Evolutionary conservation across 2,888 invertebrate genomes (phyloP), one percentile per base, ranked within the genome.

Genomic region (Sympetrum striolatum): DNA sequence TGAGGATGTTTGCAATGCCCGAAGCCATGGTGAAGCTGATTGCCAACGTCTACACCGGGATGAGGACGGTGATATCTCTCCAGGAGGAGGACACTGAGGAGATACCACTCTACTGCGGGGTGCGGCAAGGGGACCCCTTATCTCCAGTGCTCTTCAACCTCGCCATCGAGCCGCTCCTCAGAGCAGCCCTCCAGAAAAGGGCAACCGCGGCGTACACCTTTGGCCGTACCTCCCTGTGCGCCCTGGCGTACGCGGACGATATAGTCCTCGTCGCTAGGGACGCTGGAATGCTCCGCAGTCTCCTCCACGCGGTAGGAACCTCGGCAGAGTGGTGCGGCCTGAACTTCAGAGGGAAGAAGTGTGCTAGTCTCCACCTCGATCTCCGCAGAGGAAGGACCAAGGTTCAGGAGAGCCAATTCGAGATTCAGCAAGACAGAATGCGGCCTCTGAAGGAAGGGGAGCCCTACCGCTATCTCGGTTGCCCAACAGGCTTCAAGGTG

Each of bases 401-500:
- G n/a, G 14, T 22, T 4, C 44, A n/a, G 22, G 22, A 35, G 0
- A 8, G n/a, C 4, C 0, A 15, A 0, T 86, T 60, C 22, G 15
- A 14, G 35, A 58, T 58, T 25, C 58, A 86, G 35, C 25, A 22
- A 0, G 37, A 18, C 1, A 15, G 10, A 8, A 86, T 58, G 35
- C 0, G n/a, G 12, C 0, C 25, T 0, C 35, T 58, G 4, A 12
- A 0, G 35, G 35, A 58, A 1, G 86, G 86, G 0, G 86, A 92
- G 79, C 90, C 92, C 0, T 92, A 93, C 91, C 90, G 92, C 31
- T 93, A 93, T 91, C 92, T 93, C 14, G 93, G 93, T 5, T 92
- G 93, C 15, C 93, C 93, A 1, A 93, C 92, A 0, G 93, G 93
- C 0, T 92, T 92, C 91, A 91, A 91, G 12, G 91, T 92, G 25